Conservation (phyloP, 1,140 invertebrate genomes). For the Cheumatopsyche charites region DNA sequence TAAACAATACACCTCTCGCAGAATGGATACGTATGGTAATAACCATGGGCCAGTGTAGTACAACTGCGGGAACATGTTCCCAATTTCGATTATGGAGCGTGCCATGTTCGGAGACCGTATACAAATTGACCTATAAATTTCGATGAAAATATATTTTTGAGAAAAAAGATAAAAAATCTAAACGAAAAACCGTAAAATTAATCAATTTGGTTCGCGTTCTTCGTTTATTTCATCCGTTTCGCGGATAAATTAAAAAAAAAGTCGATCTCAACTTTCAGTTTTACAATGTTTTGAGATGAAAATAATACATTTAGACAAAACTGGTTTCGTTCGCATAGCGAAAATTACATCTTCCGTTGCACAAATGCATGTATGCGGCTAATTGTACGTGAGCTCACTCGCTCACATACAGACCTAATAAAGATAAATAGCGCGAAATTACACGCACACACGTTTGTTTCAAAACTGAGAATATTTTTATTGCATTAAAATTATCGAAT, state of each 20-base stretch:
- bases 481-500: neutral
- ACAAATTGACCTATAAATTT: constrained; percentile 10
- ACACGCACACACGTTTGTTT: neutral
- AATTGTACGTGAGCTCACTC: constrained; percentile 7
- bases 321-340: neutral
- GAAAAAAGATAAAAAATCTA: neutral
- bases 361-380: neutral
- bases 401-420: neutral
- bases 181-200: constrained; percentile 1
- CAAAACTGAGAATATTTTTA: neutral
- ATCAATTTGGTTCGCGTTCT: neutral
- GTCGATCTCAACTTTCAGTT: too few relatives aligned
- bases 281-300: too few relatives aligned
- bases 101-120: neutral
- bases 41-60: constrained; percentile 22
- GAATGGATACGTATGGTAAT: constrained; percentile 18
- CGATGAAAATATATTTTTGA: neutral
- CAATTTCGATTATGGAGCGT: constrained; percentile 42
- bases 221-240: neutral
- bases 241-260: too few relatives aligned
- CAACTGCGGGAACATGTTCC: constrained; percentile 38
- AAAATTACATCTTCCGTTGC: constrained; percentile 25
- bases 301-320: too few relatives aligned
- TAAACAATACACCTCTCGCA: too few relatives aligned
- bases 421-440: constrained; percentile 10